phyloP scores from a whole-genome alignment of 92 coral and sea anemone species.

The Phenganax stokvisi region DNA sequence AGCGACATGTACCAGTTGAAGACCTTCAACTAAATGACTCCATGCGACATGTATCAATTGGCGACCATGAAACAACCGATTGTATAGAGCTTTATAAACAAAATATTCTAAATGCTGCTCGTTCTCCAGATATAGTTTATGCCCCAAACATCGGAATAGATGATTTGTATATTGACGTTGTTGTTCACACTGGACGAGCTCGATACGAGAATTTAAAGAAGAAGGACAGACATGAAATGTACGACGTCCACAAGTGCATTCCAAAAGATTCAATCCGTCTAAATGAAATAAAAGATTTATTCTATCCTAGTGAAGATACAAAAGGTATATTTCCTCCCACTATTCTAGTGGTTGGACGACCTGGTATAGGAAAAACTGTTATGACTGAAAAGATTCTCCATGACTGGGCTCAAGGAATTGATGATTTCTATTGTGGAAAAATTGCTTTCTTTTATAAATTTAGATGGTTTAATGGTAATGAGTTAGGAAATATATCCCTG shows the following conservation, averaged over 20 bases:
- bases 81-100: not conserved
- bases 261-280: too few species aligned
- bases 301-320: conserved; percentile 42
- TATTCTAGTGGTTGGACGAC: too few species aligned
- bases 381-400: conserved; percentile 46
- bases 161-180: conserved; percentile 45
- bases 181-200: conserved; percentile 50
- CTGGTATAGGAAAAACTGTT: conserved; percentile 59
- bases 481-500: conserved; percentile 35
- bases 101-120: not conserved
- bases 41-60: not conserved
- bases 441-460: conserved; percentile 44
- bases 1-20: not conserved
- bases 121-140: not conserved
- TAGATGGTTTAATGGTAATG: conserved; percentile 51
- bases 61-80: not conserved
- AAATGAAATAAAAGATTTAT: conserved; percentile 28
- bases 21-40: not conserved
- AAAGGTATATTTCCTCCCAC: conserved; percentile 27
- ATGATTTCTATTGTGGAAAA: too few species aligned
- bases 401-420: conserved; percentile 40
- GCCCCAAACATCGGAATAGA: conserved; percentile 27
- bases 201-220: not conserved
- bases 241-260: conserved; percentile 22
- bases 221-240: conserved; percentile 26